Evolutionary conservation across 2,113 vertebrate genomes (phyloP).

Genomic region (Syngnathus floridae): DNA sequence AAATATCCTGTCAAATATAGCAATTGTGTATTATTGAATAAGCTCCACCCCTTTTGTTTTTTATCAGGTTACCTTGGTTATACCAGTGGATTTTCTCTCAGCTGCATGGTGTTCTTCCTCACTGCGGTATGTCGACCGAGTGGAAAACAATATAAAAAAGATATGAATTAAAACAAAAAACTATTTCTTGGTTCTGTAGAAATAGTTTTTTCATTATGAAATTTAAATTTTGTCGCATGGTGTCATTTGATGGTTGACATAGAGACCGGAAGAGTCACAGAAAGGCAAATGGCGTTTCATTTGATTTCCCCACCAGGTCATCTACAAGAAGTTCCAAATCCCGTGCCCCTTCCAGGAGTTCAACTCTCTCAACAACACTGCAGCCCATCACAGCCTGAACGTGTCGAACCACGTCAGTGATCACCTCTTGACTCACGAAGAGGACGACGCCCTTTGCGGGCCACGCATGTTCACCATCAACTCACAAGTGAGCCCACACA

Average conservation of each 20-base stretch:
- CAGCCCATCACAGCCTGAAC: constrained; percentile 30
- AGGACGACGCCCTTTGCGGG: constrained; percentile 64
- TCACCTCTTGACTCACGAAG: constrained; percentile 41
- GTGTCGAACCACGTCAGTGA: constrained; percentile 52
- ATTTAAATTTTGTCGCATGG: background rate
- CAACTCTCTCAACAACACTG: constrained; percentile 66
- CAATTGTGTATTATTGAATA: too few relatives aligned
- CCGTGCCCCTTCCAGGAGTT: constrained; percentile 78
- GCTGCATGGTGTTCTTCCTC: constrained; percentile 98
- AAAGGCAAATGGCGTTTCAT: background rate
- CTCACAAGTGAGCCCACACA: constrained; percentile 77
- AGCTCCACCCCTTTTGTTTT: constrained; percentile 11
- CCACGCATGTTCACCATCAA: constrained; percentile 86
- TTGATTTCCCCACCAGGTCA: constrained; percentile 74
- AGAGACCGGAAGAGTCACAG: background rate
- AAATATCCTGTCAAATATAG: background rate
- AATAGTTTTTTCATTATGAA: background rate
- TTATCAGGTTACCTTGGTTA: constrained; percentile 90
- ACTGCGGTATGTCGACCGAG: constrained; percentile 75
- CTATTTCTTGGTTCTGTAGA: background rate
- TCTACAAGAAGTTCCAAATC: constrained; percentile 93
- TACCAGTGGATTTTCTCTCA: constrained; percentile 93
- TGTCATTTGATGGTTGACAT: background rate
- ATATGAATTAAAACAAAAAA: too few relatives aligned
- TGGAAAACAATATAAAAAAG: background rate